Percentiles rank a stretch among this genome's conserved stretches.
Conservation (phyloP, 2,797 vertebrate species). For the Molossus alvarezi region DNA sequence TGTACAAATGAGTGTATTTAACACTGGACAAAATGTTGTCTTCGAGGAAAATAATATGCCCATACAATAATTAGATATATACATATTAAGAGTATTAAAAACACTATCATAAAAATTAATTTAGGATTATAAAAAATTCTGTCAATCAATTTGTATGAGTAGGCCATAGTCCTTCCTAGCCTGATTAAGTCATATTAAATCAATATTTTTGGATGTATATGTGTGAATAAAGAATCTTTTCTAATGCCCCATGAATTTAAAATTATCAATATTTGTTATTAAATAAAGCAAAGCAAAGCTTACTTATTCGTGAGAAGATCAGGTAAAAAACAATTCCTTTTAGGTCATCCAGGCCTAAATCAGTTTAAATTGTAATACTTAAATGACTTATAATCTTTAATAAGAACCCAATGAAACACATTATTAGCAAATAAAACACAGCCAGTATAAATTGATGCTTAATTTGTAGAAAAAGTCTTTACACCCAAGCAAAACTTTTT, state of each 20-base stretch:
- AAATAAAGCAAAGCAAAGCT: conserved; percentile 63
- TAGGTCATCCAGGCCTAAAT: conserved; percentile 53
- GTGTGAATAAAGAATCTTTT: conserved; percentile 50
- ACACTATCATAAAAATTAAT: conserved; percentile 54
- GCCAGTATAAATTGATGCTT: conserved; percentile 86
- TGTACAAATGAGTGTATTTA: conserved; percentile 84
- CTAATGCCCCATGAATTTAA: conserved; percentile 55
- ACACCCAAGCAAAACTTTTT: conserved; percentile 80
- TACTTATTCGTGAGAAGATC: conserved; percentile 41
- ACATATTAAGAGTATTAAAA: conserved; percentile 66
- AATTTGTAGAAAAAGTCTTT: conserved; percentile 90
- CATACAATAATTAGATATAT: conserved; percentile 53
- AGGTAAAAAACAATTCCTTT: conserved; percentile 60
- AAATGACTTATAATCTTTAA: conserved; percentile 72
- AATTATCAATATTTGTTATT: conserved; percentile 46
- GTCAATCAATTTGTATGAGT: conserved; percentile 13
- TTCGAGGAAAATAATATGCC: conserved; percentile 79
- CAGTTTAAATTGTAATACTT: conserved; percentile 54
- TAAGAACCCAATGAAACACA: conserved; percentile 82
- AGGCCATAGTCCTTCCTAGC: neutral
- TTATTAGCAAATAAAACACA: conserved; percentile 90
- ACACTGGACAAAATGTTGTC: conserved; percentile 82
- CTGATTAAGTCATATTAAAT: conserved; percentile 45
- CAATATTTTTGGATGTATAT: conserved; percentile 51
- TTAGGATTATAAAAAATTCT: conserved; percentile 38